Base-by-base conservation (phyloP, 2,113 vertebrate genomes). In the Heterotis niloticus region DNA sequence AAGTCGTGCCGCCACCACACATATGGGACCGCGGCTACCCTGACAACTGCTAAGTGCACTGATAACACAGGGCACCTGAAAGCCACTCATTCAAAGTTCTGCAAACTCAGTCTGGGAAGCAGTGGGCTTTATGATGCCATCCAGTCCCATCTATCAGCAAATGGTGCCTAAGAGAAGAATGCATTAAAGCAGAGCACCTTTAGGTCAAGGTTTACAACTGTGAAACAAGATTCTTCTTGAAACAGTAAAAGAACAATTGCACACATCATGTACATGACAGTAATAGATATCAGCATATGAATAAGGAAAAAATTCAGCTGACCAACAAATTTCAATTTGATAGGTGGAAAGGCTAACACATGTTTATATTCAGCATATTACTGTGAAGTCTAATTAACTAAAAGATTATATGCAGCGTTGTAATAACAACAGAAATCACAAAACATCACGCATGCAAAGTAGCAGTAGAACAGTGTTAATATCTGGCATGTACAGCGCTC, bases 1-100 rank as follows among this genome's bases (percentile, higher is more conserved):
- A 72, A 13, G 16, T 51, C 11, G 84, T 80, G 83, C 90, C 88
- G 88, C 85, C 89, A 84, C 85, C 84, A 78, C 82, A 76, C 86
- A 88, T 92, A 84, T 85, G 82, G 80, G 84, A 77, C 74, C 64
- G 20, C 7, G 73, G 80, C 84, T 88, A 82, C 86, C 82, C 80
- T 86, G 84, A 88, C 90, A 92, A 92, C 91, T 88, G 88, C 78
- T 44, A 74, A 80, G 83, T 76, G 78, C 80, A 81, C 85, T 86
- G 88, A 92, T 91, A 93, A 88, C 86, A 73, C 79, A 89, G 84
- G 83, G 75, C 85, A 89, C 81, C 81, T 54, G 86, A 88, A 87
- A 86, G 89, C 69, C 68, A 54, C 51, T 28, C 23, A 10, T 59
- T 74, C 54, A 74, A 24, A 57, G 34, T 74, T 74, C 54, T 82